Percentiles rank a stretch among this genome's conserved stretches.
Evolutionary conservation across 2,888 invertebrate species (phyloP).

Genomic region (Drosophila percnosoma): DNA sequence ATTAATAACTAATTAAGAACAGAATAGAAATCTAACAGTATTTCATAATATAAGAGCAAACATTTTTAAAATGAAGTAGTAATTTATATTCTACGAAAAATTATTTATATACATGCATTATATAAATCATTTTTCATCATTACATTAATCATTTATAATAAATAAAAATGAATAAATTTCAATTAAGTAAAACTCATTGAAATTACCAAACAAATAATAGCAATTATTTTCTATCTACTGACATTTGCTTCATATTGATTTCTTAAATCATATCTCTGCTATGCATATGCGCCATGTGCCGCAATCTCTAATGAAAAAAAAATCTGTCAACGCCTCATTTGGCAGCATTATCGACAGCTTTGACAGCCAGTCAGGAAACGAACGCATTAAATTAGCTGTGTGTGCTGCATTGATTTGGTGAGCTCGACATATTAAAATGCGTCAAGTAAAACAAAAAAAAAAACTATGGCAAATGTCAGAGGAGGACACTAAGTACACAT

Average conservation of each 20-base stretch:
- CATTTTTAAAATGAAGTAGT: not conserved
- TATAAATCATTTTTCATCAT: too few relatives aligned
- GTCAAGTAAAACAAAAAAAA: conserved; percentile 19
- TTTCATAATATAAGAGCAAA: not conserved
- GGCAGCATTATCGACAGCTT: conserved; percentile 30
- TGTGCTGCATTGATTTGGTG: conserved; percentile 51
- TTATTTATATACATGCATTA: too few relatives aligned
- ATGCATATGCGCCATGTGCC: conserved; percentile 4
- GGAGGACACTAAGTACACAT: conserved; percentile 3
- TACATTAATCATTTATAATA: too few relatives aligned
- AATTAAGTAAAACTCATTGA: not conserved
- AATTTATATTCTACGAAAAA: not conserved
- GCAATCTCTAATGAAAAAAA: conserved; percentile 51
- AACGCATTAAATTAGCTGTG: conserved; percentile 54
- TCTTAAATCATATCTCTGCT: not conserved
- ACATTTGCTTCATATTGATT: not conserved
- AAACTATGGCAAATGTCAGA: conserved; percentile 8
- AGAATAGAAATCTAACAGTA: not conserved
- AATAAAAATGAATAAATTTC: not conserved
- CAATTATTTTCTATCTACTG: not conserved
- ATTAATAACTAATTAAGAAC: too few relatives aligned
- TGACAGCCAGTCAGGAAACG: conserved; percentile 41
- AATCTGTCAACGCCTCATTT: conserved; percentile 57
- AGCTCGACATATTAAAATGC: conserved; percentile 40
- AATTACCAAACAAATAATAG: not conserved